These are phyloP conservation scores for Podarcis cretensis DNA, from an alignment of 2,113 vertebrate species.

Conservation along the genomic window DNA sequence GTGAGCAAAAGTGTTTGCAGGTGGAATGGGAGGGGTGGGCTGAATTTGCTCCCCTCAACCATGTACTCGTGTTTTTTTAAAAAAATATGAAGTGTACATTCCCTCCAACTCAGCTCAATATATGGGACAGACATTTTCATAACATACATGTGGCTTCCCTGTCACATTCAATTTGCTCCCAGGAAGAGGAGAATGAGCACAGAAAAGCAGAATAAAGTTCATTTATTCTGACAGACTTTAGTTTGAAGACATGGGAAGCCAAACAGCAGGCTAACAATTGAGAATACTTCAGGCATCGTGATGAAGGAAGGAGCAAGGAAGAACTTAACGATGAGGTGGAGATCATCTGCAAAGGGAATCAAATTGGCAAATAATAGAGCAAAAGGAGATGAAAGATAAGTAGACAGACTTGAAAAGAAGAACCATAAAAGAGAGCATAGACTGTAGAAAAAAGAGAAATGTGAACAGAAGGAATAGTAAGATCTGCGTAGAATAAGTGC, in stretches of 20 bases:
- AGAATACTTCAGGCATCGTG: not conserved
- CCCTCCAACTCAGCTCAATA: not conserved
- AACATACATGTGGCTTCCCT: not conserved
- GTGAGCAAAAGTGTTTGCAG: not conserved
- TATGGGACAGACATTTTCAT: not conserved
- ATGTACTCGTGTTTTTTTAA: not conserved
- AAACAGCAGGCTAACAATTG: not conserved
- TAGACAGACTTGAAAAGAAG: too few species aligned
- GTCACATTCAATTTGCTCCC: not conserved
- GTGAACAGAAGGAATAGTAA: not conserved
- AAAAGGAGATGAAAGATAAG: not conserved
- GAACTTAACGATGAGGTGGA: not conserved
- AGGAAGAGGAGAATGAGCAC: not conserved
- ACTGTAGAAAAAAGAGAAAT: not conserved
- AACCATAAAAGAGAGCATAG: not conserved
- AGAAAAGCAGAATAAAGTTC: not conserved
- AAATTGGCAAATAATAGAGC: not conserved
- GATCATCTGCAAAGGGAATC: not conserved
- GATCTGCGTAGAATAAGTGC: too few species aligned
- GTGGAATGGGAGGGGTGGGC: too few species aligned
- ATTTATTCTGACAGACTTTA: not conserved
- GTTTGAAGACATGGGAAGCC: not conserved
- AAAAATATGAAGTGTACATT: too few species aligned
- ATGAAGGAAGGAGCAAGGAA: not conserved
- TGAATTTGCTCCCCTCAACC: not conserved